A percentile compares a stretch with the other conserved stretches of the same genome.
phyloP scores from a whole-genome alignment of 2,888 invertebrate species.

The Erebia palarica region DNA sequence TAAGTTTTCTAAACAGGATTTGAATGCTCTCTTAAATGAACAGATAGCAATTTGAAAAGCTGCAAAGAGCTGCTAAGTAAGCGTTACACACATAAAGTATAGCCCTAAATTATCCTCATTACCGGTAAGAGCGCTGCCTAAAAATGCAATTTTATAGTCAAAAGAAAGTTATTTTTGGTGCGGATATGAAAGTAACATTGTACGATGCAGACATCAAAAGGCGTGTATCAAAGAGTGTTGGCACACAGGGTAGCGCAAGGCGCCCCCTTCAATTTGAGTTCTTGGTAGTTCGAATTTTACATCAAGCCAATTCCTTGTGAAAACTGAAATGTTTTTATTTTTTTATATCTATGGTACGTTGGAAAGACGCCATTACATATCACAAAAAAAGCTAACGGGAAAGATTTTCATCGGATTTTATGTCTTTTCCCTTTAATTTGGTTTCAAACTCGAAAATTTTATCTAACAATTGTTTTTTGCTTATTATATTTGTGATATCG shows the following conservation, averaged over 20 bases:
- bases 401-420: neutral
- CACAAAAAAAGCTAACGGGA: neutral
- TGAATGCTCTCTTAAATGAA: neutral
- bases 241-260: constrained; percentile 59
- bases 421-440: neutral
- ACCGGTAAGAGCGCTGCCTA: constrained; percentile 52
- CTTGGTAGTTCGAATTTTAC: constrained; percentile 63
- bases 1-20: neutral
- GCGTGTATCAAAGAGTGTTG: constrained; percentile 70
- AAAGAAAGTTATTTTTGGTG: constrained; percentile 63
- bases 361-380: constrained; percentile 8
- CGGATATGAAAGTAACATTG: constrained; percentile 68
- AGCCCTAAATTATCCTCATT: constrained; percentile 35
- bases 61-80: constrained; percentile 10
- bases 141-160: constrained; percentile 58
- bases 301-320: constrained; percentile 41
- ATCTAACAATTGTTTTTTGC: no score
- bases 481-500: no score
- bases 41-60: constrained; percentile 25
- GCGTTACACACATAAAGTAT: constrained; percentile 26
- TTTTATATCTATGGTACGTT: constrained; percentile 11
- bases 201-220: constrained; percentile 76
- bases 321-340: constrained; percentile 37
- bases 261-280: constrained; percentile 63
- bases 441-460: no score